phyloP scores from a whole-genome alignment of 1,140 invertebrate species.

The Drosophila nigrodunni region DNA sequence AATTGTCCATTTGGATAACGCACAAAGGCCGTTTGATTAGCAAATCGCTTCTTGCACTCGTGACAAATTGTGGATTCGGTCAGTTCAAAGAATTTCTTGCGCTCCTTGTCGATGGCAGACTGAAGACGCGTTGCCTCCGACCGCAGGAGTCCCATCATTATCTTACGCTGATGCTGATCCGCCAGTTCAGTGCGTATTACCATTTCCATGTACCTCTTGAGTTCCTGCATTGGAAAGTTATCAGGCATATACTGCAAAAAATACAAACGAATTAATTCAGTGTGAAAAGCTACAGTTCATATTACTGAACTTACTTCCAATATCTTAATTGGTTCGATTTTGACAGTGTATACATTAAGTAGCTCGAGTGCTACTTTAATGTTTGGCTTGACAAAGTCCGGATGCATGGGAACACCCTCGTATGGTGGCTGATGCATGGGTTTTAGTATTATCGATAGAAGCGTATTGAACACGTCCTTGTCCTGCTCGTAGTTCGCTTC shows the following conservation, averaged over 20 bases:
- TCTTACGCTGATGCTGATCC: constrained; percentile 89
- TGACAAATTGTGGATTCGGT: constrained; percentile 94
- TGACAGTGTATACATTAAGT: constrained; percentile 92
- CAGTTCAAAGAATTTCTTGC: constrained; percentile 92
- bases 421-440: constrained; percentile 86
- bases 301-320: constrained; percentile 59
- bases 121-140: constrained; percentile 93
- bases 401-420: constrained; percentile 86
- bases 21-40: constrained; percentile 96
- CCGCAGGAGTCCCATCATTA: constrained; percentile 92
- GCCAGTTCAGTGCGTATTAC: constrained; percentile 91
- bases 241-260: constrained; percentile 88
- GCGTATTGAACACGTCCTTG: constrained; percentile 88
- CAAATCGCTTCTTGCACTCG: constrained; percentile 96
- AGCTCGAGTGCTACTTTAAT: constrained; percentile 91
- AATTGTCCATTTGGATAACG: constrained; percentile 96
- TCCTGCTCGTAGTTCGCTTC: constrained; percentile 88
- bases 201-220: constrained; percentile 91
- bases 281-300: background rate
- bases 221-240: constrained; percentile 89
- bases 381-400: constrained; percentile 88
- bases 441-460: constrained; percentile 88
- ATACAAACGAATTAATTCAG: background rate
- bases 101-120: constrained; percentile 91
- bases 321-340: constrained; percentile 92